A percentile compares a stretch with the other conserved stretches of the same genome.
Conservation (phyloP, 1,140 invertebrate genomes). For the Bombus pascuorum region DNA sequence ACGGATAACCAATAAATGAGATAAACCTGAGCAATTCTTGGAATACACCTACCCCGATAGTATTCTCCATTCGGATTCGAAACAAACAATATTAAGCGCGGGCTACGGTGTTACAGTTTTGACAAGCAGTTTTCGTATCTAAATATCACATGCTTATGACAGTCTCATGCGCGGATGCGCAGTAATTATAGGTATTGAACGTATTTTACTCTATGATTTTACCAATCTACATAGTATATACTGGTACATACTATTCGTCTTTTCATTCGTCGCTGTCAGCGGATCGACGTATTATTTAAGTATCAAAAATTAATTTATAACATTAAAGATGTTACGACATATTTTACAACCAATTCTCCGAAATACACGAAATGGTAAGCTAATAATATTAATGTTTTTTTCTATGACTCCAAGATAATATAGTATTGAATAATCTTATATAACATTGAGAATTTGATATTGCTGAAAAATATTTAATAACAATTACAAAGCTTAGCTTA, state of each 20-base stretch:
- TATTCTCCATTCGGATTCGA: too few relatives aligned
- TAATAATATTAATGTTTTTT: slow-evolving; percentile 8
- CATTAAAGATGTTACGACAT: slow-evolving; percentile 26
- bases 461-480: neutral
- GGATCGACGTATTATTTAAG: neutral
- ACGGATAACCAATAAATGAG: too few relatives aligned
- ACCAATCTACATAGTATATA: neutral
- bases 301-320: neutral
- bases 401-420: neutral
- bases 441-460: slow-evolving; percentile 19
- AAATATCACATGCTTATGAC: neutral
- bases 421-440: neutral
- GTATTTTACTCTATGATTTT: neutral
- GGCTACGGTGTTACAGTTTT: neutral
- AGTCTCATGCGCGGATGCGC: neutral
- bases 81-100: too few relatives aligned
- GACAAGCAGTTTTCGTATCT: slow-evolving; percentile 7
- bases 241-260: neutral
- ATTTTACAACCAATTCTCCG: slow-evolving; percentile 4
- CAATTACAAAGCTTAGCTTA: neutral
- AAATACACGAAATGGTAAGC: slow-evolving; percentile 3
- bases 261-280: too few relatives aligned
- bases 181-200: neutral
- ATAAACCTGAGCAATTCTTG: too few relatives aligned
- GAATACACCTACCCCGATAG: too few relatives aligned